Base-by-base conservation (phyloP, 2,888 invertebrate species). In the Lasioglossum lativentre region DNA sequence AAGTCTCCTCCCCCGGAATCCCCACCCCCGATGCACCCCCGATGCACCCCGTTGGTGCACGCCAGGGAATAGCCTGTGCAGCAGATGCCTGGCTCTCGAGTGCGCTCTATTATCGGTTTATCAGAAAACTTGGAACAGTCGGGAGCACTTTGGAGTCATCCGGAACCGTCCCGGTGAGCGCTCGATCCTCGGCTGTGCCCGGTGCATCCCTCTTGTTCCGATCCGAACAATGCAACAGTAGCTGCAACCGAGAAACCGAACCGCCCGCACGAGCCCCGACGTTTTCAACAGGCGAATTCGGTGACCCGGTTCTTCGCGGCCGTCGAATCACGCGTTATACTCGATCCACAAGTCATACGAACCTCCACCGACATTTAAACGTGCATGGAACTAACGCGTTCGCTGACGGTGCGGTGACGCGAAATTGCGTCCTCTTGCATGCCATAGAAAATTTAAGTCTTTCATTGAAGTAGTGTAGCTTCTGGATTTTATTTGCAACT, bases 261-360 rank as follows among this genome's bases (percentile, higher is more conserved):
- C 47, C 23, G 8, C 47, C 47, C 47, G 47, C 47, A 30, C n/a
- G 10, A 19, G 30, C 19, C 38, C 16, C 19, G 59, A 27, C 23
- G n/a, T 47, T 40, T 72, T 47, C 42, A 6, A 12, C n/a, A 42
- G 74, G 40, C 56, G 52, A 81, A 81, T 72, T 47, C 73, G 38
- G 42, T 73, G 77, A 83, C 68, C 82, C 59, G 45, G 52, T 80
- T 81, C 12, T 40, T 16, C 47, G n/a, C 34, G 68, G 59, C 27
- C 34, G 34, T 34, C 66, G 66, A 66, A 34, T 34, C 30, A 34
- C 30, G 34, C 30, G 59, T 66, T 30, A 27, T 59, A 4, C 59
- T 30, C 59, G 27, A 59, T 27, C 59, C 59, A 52, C 52, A 52
- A 52, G n/a, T 52, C 52, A 10, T 52, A n/a, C 10, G 52, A 10